Evolutionary conservation across 2,888 invertebrate species (phyloP), one percentile per base, ranked within the genome.

Genomic region (Marronus borbonicus): DNA sequence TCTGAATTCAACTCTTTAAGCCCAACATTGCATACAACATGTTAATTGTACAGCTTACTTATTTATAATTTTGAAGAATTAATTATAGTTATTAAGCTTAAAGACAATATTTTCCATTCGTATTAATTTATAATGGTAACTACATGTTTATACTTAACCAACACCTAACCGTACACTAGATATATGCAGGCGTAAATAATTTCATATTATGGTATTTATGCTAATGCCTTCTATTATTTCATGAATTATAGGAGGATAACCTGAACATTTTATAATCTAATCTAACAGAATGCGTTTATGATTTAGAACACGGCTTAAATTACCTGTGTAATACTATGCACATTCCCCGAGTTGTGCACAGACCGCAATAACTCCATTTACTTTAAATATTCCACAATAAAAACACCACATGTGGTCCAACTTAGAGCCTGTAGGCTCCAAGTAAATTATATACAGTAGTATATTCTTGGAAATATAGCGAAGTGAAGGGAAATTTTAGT

Each of bases 361-460:
- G 62, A 50, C 58, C 20, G 17, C 39, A 36, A 72, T 58, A 72
- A 72, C 70, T 72, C 50, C 69, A 52, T 69, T 69, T 58, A 31
- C 70, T 39, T 72, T 58, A 58, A 49, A 39, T 72, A 60, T 17
- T 7, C 58, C 28, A 72, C 12, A 58, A 72, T 60, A 58, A 72
- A 36, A 58, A 58, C 70, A 58, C 70, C 58, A 72, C 70, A 72
- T 58, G 70, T 72, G 70, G 58, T 36, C 55, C 28, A 58, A 72
- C 70, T 4, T 72, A 39, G 20, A 58, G 36, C 20, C 39, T 20
- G 20, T 36, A 72, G 36, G 58, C 31, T 60, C 39, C 28, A 39
- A 72, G 36, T 72, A 58, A 72, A 72, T 72, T 58, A 72, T 49
- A 49, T 58, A 17, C 31, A 17, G 12, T 14, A 20, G 50, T 68